These are phyloP conservation scores for Eleutherodactylus coqui DNA, from an alignment of 2,797 vertebrate genomes.

Conservation along the genomic window DNA sequence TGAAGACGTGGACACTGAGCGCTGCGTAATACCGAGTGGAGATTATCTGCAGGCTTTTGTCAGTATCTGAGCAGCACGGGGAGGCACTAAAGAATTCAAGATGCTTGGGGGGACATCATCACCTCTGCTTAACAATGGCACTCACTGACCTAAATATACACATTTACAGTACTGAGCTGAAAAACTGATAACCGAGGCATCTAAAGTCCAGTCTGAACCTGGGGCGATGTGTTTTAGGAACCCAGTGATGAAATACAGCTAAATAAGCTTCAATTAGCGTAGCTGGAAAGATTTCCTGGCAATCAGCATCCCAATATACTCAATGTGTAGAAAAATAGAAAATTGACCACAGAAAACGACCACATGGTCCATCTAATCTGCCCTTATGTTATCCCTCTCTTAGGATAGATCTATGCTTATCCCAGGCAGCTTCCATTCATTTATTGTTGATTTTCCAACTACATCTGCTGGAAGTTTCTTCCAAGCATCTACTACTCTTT, in stretches of 20 bases:
- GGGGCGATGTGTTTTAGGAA: background rate
- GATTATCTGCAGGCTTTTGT: constrained; percentile 5
- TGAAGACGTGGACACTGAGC: background rate
- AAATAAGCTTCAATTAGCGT: too few species aligned
- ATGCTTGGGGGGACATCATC: constrained; percentile 13
- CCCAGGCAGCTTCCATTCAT: too few species aligned
- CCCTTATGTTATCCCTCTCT: too few species aligned
- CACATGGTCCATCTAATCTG: too few species aligned
- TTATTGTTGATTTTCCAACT: too few species aligned
- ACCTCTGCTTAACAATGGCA: background rate
- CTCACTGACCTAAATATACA: constrained; percentile 29
- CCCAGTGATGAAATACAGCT: background rate
- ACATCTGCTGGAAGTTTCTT: too few species aligned
- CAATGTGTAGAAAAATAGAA: too few species aligned
- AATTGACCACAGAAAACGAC: too few species aligned
- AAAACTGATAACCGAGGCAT: background rate
- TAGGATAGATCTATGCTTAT: too few species aligned
- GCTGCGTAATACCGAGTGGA: background rate
- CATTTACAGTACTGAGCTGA: background rate
- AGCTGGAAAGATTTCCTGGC: background rate
- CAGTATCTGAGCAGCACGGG: constrained; percentile 13
- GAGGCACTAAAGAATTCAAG: background rate
- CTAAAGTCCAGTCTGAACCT: background rate
- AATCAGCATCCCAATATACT: too few species aligned
- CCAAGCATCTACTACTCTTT: too few species aligned